phyloP scores from a whole-genome alignment of 2,113 vertebrate species.

The Ascaphus truei region DNA sequence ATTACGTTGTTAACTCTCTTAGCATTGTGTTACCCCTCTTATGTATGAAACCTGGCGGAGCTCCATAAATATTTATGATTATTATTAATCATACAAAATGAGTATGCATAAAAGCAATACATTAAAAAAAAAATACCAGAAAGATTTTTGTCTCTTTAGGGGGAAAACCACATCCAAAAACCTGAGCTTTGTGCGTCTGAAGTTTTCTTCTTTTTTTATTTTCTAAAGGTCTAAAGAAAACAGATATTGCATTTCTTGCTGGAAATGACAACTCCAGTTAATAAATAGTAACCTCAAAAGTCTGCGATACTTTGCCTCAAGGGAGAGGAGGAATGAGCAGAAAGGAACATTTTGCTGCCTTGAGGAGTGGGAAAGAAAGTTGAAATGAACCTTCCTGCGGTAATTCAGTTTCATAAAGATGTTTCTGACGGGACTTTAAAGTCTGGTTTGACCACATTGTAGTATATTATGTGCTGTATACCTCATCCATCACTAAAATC shows the following conservation, averaged over 20 bases:
- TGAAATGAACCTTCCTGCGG: neutral
- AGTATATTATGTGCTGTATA: neutral
- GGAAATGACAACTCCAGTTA: constrained; percentile 1
- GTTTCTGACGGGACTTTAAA: neutral
- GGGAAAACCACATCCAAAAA: too few species aligned
- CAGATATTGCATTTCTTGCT: constrained; percentile 2
- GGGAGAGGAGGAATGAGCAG: neutral
- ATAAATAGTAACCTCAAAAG: constrained; percentile 5
- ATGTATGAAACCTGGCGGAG: too few species aligned
- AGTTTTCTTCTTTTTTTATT: too few species aligned
- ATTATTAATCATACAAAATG: too few species aligned
- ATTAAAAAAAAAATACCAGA: too few species aligned
- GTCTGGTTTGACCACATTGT: neutral
- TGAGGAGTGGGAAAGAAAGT: neutral
- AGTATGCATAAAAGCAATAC: too few species aligned
- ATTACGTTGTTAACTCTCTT: too few species aligned
- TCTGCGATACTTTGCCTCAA: neutral
- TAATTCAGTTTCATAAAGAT: neutral
- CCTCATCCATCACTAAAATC: neutral
- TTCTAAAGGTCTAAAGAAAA: neutral
- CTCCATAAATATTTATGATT: too few species aligned
- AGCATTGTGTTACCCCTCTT: too few species aligned
- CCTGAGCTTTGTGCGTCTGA: neutral
- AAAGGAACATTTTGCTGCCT: neutral
- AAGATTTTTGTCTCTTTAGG: too few species aligned